Base-by-base conservation (phyloP, 2,113 vertebrate species). In the Lethenteron camtschaticum region DNA sequence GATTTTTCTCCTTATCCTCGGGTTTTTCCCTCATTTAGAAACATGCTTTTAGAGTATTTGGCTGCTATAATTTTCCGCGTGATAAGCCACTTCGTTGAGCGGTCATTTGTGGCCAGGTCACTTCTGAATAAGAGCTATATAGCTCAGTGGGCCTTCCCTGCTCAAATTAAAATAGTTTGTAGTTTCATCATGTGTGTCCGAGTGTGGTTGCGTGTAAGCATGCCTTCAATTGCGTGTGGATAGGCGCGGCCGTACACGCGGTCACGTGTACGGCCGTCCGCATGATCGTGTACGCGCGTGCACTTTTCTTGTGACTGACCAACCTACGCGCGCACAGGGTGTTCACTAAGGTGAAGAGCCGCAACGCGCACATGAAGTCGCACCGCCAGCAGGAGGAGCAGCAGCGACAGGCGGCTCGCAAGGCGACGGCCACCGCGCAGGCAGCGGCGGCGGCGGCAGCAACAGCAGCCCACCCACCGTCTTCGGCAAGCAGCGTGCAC, bases 291-390 rank as follows among this genome's bases (percentile, higher is more conserved):
- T 63, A 7, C 16, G 59, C 16, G 59, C 16, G 59, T 63, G 59
- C 16, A 8, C 16, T 14, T 63, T 14, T 63, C 4, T 63, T 14
- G 13, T 14, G 13, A 63, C 16, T 13, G 13, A 63, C 16, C 13
- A 63, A 63, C 16, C 13, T 63, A 63, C 16, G 59, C 16, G 16
- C 16, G 8, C 16, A 63, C 71, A 89, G 87, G 77, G 84, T 87
- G 55, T 90, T 90, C 80, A 83, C 83, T 76, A 90, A 84, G 80
- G 86, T 89, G 76, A 90, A 90, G 81, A 90, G 87, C 77, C 84
- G 86, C 57, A 90, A 90, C 7, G 87, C 87, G 9, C 87, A 90
- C 76, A 89, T 90, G 87, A 90, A 90, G 75, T 87, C 83, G 4
- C 87, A 89, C 77, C 78, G 85, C 41, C 87, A 87, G 76, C 78